phyloP scores from a whole-genome alignment of 1,140 invertebrate genomes.

The Octopus bimaculoides region DNA sequence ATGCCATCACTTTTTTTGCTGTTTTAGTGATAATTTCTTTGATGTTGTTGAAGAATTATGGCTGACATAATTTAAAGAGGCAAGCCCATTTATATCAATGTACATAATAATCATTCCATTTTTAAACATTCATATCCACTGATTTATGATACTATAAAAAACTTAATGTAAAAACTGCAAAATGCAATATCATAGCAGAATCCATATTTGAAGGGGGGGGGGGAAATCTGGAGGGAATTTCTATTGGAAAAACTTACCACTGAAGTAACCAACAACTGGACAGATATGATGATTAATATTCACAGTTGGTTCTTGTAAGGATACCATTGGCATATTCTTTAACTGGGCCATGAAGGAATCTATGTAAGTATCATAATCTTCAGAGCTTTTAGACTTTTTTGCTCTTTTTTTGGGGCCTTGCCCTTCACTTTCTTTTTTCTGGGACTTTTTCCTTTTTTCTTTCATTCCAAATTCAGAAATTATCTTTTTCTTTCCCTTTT shows the following conservation, averaged over 20 bases:
- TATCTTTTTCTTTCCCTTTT: slow-evolving; percentile 36
- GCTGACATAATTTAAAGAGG: too few species aligned
- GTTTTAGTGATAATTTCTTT: too few species aligned
- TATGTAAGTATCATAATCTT: slow-evolving; percentile 88
- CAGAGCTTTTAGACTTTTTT: slow-evolving; percentile 67
- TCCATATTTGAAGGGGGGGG: too few species aligned
- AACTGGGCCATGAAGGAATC: slow-evolving; percentile 84
- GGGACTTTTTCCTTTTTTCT: slow-evolving; percentile 21
- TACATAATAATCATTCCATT: neutral
- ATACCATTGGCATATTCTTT: slow-evolving; percentile 76
- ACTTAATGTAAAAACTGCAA: too few species aligned
- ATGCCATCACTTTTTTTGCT: too few species aligned
- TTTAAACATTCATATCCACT: too few species aligned
- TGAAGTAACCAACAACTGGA: slow-evolving; percentile 70
- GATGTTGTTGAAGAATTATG: too few species aligned
- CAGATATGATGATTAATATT: slow-evolving; percentile 78
- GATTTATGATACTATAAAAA: too few species aligned
- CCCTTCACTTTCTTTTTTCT: slow-evolving; percentile 33
- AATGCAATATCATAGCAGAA: too few species aligned
- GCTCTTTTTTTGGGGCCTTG: slow-evolving; percentile 16
- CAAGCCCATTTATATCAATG: neutral
- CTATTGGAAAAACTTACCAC: neutral
- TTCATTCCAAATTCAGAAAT: slow-evolving; percentile 32
- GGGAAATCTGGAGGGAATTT: too few species aligned
- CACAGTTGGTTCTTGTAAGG: slow-evolving; percentile 83